Conservation (phyloP, 2,113 vertebrate species). For the Oreochromis spilurus region DNA sequence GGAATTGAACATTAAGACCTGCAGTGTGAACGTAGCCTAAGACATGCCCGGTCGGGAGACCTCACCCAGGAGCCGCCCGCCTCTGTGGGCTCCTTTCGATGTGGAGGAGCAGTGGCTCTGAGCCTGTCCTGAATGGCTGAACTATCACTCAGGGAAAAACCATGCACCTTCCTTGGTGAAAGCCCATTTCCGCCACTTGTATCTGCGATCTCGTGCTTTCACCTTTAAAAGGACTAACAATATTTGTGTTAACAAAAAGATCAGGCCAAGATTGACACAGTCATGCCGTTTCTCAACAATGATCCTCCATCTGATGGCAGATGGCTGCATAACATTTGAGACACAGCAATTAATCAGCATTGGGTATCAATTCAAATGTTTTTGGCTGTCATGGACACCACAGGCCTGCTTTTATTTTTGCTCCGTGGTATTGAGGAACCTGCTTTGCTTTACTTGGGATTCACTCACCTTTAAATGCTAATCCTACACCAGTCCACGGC, state of each 20-base stretch:
- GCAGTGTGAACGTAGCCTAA: background rate
- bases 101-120: background rate
- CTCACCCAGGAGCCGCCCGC: background rate
- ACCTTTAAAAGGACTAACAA: background rate
- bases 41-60: background rate
- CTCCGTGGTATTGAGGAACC: background rate
- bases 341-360: background rate
- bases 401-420: background rate
- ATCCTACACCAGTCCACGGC: conserved; percentile 45
- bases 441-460: background rate
- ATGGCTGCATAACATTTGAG: background rate
- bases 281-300: background rate
- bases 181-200: rapidly evolving
- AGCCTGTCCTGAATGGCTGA: background rate
- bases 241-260: background rate
- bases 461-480: conserved; percentile 10
- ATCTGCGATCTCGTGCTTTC: background rate
- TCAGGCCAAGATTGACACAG: background rate
- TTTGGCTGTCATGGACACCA: background rate
- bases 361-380: background rate
- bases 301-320: background rate
- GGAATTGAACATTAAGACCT: no score
- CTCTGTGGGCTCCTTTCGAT: background rate
- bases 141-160: background rate
- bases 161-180: background rate